A percentile compares a stretch with the other conserved stretches of the same genome.
Evolutionary conservation across 1,140 invertebrate species (phyloP).

Genomic region (Brachionus plicatilis): DNA sequence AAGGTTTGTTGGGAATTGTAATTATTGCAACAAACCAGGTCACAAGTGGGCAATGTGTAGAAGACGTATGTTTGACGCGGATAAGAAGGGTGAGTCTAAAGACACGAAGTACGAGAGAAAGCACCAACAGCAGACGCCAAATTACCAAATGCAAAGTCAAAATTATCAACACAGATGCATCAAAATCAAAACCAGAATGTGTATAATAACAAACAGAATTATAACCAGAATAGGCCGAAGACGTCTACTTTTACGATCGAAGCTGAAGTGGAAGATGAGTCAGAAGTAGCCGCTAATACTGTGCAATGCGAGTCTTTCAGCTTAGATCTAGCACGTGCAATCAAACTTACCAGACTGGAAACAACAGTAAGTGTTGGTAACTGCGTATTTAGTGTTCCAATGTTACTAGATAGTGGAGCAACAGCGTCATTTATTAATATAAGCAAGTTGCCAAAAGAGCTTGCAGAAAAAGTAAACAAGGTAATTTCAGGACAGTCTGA

Average conservation of each 20-base stretch:
- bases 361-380: neutral
- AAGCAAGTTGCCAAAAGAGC: too few relatives aligned
- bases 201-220: neutral
- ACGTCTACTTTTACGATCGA: too few relatives aligned
- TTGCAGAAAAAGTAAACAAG: too few relatives aligned
- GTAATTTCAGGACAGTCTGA: too few relatives aligned
- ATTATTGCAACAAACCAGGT: slow-evolving; percentile 9
- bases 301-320: neutral
- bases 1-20: neutral
- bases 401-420: neutral
- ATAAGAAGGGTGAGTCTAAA: slow-evolving; percentile 2
- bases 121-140: neutral
- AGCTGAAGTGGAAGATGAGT: neutral
- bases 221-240: too few relatives aligned
- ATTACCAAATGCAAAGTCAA: neutral
- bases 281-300: neutral
- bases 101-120: neutral
- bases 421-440: neutral
- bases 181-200: neutral
- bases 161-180: neutral
- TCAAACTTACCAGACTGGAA: neutral
- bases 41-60: neutral
- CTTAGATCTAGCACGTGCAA: neutral
- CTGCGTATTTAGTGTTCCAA: neutral
- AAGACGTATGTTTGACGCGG: neutral